Conservation (phyloP, 2,888 invertebrate genomes). For the Orthonevra nobilis region DNA sequence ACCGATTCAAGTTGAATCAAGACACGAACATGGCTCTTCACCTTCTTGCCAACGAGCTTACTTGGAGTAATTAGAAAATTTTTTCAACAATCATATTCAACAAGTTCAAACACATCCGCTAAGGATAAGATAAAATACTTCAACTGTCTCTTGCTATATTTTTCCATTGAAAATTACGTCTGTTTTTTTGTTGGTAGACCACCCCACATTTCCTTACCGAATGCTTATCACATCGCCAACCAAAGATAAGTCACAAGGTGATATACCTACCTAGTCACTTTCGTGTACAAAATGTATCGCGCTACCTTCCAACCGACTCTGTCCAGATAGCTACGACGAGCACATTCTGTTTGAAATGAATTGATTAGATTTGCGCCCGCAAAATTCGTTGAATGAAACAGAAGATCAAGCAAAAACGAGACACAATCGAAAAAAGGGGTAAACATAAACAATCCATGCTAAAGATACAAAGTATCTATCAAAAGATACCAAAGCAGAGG, state of each 20-base stretch:
- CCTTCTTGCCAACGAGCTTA: constrained; percentile 24
- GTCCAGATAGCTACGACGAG: too few relatives aligned
- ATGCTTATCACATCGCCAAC: constrained; percentile 54
- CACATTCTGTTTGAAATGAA: constrained; percentile 11
- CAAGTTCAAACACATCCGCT: constrained; percentile 63
- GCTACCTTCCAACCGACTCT: constrained; percentile 12
- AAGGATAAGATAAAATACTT: constrained; percentile 62
- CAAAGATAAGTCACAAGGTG: constrained; percentile 54
- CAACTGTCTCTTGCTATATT: constrained; percentile 6
- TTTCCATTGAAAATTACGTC: constrained; percentile 47
- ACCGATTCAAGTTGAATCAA: constrained; percentile 6
- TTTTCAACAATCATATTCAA: constrained; percentile 53
- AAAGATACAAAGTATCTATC: constrained; percentile 37
- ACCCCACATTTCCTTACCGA: constrained; percentile 10
- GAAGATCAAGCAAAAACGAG: background rate
- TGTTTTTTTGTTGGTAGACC: background rate
- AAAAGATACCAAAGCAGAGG: constrained; percentile 5
- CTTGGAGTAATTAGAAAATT: constrained; percentile 58
- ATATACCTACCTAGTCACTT: constrained; percentile 45
- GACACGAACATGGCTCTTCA: constrained; percentile 6
- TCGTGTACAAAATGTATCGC: constrained; percentile 24
- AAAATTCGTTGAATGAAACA: background rate
- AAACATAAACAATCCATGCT: constrained; percentile 52
- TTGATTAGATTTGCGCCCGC: constrained; percentile 20
- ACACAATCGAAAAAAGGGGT: constrained; percentile 31